Conservation (phyloP, 2,888 invertebrate species). For the Elgonia sp. region DNA sequence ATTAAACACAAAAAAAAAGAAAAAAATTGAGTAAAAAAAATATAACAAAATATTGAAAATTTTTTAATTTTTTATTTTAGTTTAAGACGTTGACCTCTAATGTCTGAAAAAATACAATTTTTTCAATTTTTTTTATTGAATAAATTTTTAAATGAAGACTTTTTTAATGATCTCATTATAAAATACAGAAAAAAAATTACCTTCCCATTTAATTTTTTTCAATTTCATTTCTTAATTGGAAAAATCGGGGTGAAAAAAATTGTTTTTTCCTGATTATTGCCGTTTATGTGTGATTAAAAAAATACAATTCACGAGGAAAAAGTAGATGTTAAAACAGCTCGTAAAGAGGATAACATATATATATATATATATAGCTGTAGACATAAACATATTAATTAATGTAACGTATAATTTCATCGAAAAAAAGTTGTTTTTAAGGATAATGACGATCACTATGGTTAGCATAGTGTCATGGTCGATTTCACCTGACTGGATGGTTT, state of each 20-base stretch:
- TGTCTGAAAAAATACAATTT: no score
- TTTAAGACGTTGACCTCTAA: no score
- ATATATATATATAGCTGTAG: constrained; percentile 36
- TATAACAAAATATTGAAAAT: no score
- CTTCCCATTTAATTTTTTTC: no score
- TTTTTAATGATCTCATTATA: no score
- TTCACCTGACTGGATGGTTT: constrained; percentile 48
- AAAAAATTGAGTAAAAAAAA: background rate
- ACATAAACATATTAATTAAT: constrained; percentile 65
- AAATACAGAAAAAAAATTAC: no score
- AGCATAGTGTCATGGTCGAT: constrained; percentile 72
- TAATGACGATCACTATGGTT: constrained; percentile 58
- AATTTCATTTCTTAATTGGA: no score
- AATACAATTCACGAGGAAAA: constrained; percentile 18
- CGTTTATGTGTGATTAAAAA: background rate
- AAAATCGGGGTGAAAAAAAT: no score
- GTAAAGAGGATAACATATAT: constrained; percentile 48
- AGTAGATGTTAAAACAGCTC: constrained; percentile 26
- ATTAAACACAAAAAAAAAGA: background rate
- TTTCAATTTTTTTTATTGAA: no score
- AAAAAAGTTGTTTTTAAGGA: constrained; percentile 69
- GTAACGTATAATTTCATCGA: constrained; percentile 44
- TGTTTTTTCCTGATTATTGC: no score
- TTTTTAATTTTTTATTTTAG: no score
- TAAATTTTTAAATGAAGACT: no score